Base-by-base conservation (phyloP, 2,888 invertebrate species). In the Agrypnus murinus region DNA sequence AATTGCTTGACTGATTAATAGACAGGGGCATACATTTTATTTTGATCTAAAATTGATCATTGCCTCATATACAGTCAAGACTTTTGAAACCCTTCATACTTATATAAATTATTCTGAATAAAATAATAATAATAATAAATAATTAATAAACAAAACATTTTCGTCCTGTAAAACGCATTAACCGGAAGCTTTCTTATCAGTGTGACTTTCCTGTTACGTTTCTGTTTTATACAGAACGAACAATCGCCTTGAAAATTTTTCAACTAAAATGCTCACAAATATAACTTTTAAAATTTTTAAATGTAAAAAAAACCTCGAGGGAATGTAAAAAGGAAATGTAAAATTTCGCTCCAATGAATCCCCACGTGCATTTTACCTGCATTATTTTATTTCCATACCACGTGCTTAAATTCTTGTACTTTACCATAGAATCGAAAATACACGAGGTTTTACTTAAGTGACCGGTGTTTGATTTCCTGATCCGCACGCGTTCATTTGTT, bases 161-260 rank as follows among this genome's bases (percentile, higher is more conserved):
- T 55, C 17, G 55, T 36, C 32, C 36, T 17, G 36, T 17, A n/a
- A 57, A 58, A 65, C 58, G 65, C 58, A 68, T 31, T 65, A 73
- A 71, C 71, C 70, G 80, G 80, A 80, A 79, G 69, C 71, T 65
- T 57, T 74, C 68, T 80, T 79, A 80, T 81, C 79, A 77, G 71
- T 69, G 66, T 43, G 77, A 76, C 73, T 79, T 81, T 81, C 80
- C 81, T 79, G 80, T 80, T 76, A 74, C 75, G 68, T 36, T 55
- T 34, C 73, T 25, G 31, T 17, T n/a, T n/a, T 25, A 25, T 3
- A 25, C 25, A 25, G 25, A 25, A 25, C 25, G 25, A 25, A 25
- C 25, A 25, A 25, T 25, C 5, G 25, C 25, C 25, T 25, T 25
- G 25, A 25, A 25, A 25, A 25, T 25, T 25, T 46, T 19, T 25